Conservation (phyloP, 35 echinoderm and acorn worm genomes). For the Hemicentrotus pulcherrimus region DNA sequence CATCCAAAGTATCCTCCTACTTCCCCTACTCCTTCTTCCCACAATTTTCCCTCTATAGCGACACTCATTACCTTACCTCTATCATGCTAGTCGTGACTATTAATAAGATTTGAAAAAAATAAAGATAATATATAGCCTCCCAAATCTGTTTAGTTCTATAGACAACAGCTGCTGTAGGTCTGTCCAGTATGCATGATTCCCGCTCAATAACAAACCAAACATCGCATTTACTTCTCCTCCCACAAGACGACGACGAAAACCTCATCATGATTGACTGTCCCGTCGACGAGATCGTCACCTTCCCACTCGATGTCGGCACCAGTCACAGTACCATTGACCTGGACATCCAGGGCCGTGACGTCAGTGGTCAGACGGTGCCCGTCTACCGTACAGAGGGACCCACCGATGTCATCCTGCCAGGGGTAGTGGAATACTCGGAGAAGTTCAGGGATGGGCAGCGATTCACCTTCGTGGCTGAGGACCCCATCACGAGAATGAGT, state of each 20-base stretch:
- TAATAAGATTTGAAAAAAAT: no score
- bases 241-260: not conserved
- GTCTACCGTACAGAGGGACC: conserved; percentile 30
- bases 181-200: no score
- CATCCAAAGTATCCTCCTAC: no score
- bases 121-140: no score
- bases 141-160: no score
- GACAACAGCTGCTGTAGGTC: no score
- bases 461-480: conserved; percentile 35
- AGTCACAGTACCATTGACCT: conserved; percentile 39
- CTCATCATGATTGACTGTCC: conserved; percentile 45
- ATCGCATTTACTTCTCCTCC: not conserved
- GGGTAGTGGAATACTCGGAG: conserved; percentile 24
- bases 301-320: conserved; percentile 21
- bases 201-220: no score
- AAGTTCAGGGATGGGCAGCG: conserved; percentile 38
- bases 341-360: conserved; percentile 29
- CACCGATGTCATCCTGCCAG: conserved; percentile 45
- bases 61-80: no score
- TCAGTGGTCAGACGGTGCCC: not conserved
- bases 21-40: no score
- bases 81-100: no score
- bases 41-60: no score
- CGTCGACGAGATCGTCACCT: not conserved
- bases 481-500: not conserved